Evolutionary conservation across 2,888 invertebrate species (phyloP).

Genomic region (Pristionchus arcanus): DNA sequence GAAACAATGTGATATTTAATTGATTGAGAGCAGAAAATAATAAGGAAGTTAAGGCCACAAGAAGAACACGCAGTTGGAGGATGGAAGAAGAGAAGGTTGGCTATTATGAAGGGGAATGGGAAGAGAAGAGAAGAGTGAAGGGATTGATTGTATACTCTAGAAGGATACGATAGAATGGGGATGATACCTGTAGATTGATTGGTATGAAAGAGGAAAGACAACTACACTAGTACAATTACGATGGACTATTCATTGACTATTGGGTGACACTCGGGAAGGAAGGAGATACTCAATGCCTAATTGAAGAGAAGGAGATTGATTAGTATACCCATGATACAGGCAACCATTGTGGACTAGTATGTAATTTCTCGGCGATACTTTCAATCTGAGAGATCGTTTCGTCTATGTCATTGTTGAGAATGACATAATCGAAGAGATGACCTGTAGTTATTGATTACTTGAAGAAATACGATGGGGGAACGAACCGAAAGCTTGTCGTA

Average conservation of each 20-base stretch:
- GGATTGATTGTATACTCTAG: constrained; percentile 39
- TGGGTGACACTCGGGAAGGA: neutral
- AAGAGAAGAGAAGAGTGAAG: neutral
- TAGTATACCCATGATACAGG: constrained; percentile 79
- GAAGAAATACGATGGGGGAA: neutral
- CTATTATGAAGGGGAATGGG: constrained; percentile 33
- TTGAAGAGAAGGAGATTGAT: neutral
- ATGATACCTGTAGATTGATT: constrained; percentile 37
- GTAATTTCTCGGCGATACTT: constrained; percentile 78
- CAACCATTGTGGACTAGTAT: constrained; percentile 79
- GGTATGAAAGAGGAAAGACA: constrained; percentile 38
- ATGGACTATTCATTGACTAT: constrained; percentile 17
- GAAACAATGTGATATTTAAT: constrained; percentile 25
- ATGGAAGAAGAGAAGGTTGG: constrained; percentile 28
- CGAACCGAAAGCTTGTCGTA: constrained; percentile 93
- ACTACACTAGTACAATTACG: neutral
- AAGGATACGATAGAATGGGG: constrained; percentile 23
- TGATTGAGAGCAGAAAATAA: constrained; percentile 24
- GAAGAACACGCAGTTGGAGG: constrained; percentile 11
- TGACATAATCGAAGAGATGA: constrained; percentile 97
- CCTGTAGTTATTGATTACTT: constrained; percentile 20
- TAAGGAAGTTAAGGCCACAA: constrained; percentile 19
- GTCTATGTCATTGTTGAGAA: constrained; percentile 99
- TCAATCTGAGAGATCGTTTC: constrained; percentile 91
- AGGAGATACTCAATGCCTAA: constrained; percentile 35